A percentile compares a stretch with the other conserved stretches of the same genome.
Conservation (phyloP, 1,140 invertebrate genomes). For the Sycobia sp. region DNA sequence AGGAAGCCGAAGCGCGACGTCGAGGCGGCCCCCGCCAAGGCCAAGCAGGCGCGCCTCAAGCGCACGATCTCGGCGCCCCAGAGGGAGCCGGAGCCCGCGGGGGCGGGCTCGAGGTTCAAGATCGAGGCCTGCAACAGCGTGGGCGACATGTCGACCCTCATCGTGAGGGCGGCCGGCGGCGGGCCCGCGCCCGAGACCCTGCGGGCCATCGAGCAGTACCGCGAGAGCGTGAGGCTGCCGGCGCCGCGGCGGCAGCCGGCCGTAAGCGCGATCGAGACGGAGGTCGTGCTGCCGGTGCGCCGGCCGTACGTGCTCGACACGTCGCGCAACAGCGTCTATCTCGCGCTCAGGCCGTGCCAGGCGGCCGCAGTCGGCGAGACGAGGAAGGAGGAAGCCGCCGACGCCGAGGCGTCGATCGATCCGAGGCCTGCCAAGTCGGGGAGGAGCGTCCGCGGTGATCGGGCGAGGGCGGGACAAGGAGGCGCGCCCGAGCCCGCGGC, state of each 20-base stretch:
- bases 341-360: slow-evolving; percentile 49
- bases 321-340: slow-evolving; percentile 52
- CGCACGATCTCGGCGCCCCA: not conserved
- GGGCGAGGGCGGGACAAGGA: slow-evolving; percentile 29
- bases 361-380: not conserved
- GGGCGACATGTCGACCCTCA: slow-evolving; percentile 51
- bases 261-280: slow-evolving; percentile 32
- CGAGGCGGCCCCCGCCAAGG: not conserved
- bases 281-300: slow-evolving; percentile 49
- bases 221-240: slow-evolving; percentile 50
- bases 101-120: slow-evolving; percentile 39
- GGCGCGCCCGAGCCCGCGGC: not conserved
- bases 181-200: not conserved
- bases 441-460: too few relatives aligned
- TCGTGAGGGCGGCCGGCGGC: slow-evolving; percentile 37
- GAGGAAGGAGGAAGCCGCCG: slow-evolving; percentile 14
- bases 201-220: slow-evolving; percentile 43
- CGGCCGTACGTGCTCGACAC: slow-evolving; percentile 52
- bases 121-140: slow-evolving; percentile 55
- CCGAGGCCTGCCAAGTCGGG: slow-evolving; percentile 15
- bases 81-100: not conserved
- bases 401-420: not conserved
- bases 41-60: not conserved
- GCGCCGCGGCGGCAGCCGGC: slow-evolving; percentile 38
- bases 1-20: not conserved